phyloP scores from a whole-genome alignment of 92 coral and sea anemone genomes.

The Heteractis magnifica region DNA sequence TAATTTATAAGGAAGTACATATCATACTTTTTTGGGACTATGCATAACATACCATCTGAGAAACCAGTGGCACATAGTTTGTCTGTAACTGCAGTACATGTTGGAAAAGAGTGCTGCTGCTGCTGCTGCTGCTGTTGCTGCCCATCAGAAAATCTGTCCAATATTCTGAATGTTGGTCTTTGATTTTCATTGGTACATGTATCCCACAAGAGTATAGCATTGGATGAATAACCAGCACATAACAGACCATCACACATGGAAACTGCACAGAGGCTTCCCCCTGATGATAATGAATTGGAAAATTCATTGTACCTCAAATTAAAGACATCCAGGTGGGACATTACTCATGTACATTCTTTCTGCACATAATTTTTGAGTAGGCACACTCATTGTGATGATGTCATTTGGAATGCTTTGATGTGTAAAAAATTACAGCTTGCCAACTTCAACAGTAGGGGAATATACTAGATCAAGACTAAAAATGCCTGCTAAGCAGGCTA shows the following conservation, averaged over 20 bases:
- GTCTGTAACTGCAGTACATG: conserved; percentile 53
- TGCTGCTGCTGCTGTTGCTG: conserved; percentile 53
- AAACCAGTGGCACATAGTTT: conserved; percentile 79
- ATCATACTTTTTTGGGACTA: no score
- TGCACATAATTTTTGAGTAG: no score
- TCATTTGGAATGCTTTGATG: no score
- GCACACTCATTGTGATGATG: no score
- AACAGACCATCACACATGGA: conserved; percentile 47
- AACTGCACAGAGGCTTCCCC: conserved; percentile 80
- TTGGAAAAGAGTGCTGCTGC: conserved; percentile 52
- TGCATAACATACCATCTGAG: conserved; percentile 55
- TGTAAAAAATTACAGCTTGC: no score
- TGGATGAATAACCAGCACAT: conserved; percentile 89
- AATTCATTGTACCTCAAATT: no score
- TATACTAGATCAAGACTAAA: no score
- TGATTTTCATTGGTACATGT: conserved; percentile 27
- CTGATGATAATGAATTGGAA: conserved; percentile 29
- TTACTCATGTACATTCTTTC: no score
- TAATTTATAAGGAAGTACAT: no score
- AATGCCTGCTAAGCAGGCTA: no score
- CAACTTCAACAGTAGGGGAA: no score
- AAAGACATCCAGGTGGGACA: no score
- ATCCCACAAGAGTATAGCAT: conserved; percentile 76
- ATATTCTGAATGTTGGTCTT: conserved; percentile 51
- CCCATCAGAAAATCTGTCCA: conserved; percentile 30